Evolutionary conservation across 2,113 vertebrate species (phyloP).

Genomic region (Eira barbara): DNA sequence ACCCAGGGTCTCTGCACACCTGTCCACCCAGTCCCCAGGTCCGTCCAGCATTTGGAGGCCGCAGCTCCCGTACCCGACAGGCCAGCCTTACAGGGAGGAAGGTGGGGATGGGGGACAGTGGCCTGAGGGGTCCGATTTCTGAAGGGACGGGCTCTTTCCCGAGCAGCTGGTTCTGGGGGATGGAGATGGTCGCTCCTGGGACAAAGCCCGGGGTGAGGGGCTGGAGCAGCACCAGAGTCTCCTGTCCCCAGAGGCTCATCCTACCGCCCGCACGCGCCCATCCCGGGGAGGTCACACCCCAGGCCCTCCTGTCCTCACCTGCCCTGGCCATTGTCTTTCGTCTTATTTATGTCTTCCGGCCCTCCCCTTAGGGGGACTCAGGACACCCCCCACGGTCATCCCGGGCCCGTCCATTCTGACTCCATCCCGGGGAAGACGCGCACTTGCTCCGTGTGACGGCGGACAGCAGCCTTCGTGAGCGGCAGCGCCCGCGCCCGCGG

Average conservation of each 20-base stretch:
- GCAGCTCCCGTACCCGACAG: accelerated
- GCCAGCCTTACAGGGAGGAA: neutral
- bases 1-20: neutral
- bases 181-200: neutral
- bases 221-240: neutral
- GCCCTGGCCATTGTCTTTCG: neutral
- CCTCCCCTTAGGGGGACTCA: neutral
- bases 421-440: neutral
- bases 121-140: neutral
- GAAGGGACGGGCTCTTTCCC: accelerated
- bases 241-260: neutral
- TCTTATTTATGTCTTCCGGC: neutral
- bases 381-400: neutral
- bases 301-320: neutral
- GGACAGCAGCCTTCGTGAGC: neutral
- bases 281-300: accelerated
- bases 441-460: accelerated
- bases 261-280: accelerated
- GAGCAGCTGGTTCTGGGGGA: neutral
- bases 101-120: neutral
- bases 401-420: neutral
- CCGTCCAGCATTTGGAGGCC: neutral
- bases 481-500: accelerated
- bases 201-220: neutral
- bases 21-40: accelerated